These are phyloP conservation scores for Rhizoglyphus robini DNA, from an alignment of 1,140 invertebrate species.

Conservation along the genomic window DNA sequence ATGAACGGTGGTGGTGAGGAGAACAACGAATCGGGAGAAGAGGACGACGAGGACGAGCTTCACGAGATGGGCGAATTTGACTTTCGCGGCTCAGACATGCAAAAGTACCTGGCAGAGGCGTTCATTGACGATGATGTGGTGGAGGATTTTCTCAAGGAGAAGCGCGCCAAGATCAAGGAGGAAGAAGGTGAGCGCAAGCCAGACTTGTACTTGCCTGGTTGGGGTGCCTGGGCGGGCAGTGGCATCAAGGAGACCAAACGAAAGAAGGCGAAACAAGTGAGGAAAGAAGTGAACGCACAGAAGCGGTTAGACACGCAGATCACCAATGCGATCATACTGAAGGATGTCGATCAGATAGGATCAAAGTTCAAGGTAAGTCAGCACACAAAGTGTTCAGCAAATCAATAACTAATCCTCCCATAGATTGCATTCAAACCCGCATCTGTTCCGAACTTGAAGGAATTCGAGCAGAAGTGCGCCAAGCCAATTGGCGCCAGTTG, in stretches of 20 bases:
- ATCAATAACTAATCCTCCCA: too few relatives aligned
- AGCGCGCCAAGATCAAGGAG: constrained; percentile 47
- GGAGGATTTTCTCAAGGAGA: constrained; percentile 64
- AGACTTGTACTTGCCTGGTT: constrained; percentile 63
- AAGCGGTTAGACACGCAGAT: constrained; percentile 53
- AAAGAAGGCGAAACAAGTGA: constrained; percentile 38
- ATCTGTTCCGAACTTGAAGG: constrained; percentile 66
- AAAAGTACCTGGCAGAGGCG: constrained; percentile 61
- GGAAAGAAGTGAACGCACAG: constrained; percentile 35
- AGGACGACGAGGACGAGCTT: constrained; percentile 39
- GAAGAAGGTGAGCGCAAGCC: constrained; percentile 50
- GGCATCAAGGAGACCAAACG: constrained; percentile 50
- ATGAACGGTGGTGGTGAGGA: not conserved
- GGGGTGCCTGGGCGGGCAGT: constrained; percentile 83
- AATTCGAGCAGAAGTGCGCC: constrained; percentile 74
- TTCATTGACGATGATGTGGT: constrained; percentile 81
- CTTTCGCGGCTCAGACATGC: constrained; percentile 40
- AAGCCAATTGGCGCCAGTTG: constrained; percentile 78
- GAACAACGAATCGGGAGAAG: too few relatives aligned
- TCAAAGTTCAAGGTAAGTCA: too few relatives aligned
- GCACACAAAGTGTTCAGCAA: too few relatives aligned
- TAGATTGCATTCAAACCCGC: constrained; percentile 72
- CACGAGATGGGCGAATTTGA: constrained; percentile 40
- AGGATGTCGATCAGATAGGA: constrained; percentile 55
- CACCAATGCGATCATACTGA: constrained; percentile 62